Evolutionary conservation across 1,140 invertebrate genomes (phyloP).

Genomic region (Paraescarpia echinospica): DNA sequence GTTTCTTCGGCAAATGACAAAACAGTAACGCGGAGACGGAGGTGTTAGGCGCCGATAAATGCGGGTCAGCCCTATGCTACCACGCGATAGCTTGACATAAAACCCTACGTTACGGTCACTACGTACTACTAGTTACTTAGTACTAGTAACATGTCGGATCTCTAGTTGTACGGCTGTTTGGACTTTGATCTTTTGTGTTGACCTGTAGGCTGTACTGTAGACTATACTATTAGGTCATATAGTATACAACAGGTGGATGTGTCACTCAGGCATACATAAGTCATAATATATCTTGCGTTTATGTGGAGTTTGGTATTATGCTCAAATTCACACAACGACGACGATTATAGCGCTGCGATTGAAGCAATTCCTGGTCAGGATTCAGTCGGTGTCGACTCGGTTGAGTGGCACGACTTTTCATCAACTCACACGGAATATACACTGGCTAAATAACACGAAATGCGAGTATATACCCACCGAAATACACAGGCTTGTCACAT

Average conservation of each 20-base stretch:
- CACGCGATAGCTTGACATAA: not conserved
- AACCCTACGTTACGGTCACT: not conserved
- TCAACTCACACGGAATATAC: not conserved
- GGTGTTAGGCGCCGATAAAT: not conserved
- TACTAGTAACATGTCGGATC: too few species aligned
- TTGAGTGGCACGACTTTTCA: not conserved
- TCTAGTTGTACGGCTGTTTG: too few species aligned
- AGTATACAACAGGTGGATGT: not conserved
- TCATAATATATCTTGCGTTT: not conserved
- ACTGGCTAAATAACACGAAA: not conserved
- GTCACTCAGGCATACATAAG: not conserved
- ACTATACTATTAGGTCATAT: not conserved
- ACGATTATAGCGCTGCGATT: not conserved
- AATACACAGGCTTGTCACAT: constrained; percentile 42
- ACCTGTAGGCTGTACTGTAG: not conserved
- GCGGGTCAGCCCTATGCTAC: not conserved
- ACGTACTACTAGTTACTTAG: too few species aligned
- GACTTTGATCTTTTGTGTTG: not conserved
- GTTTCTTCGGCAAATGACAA: not conserved
- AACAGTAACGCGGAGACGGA: not conserved
- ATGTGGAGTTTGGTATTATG: not conserved
- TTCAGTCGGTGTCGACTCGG: not conserved
- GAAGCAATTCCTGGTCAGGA: not conserved
- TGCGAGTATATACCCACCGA: constrained; percentile 33
- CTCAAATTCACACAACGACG: not conserved